phyloP scores from a whole-genome alignment of 92 coral and sea anemone species.

The Bergia sp. region DNA sequence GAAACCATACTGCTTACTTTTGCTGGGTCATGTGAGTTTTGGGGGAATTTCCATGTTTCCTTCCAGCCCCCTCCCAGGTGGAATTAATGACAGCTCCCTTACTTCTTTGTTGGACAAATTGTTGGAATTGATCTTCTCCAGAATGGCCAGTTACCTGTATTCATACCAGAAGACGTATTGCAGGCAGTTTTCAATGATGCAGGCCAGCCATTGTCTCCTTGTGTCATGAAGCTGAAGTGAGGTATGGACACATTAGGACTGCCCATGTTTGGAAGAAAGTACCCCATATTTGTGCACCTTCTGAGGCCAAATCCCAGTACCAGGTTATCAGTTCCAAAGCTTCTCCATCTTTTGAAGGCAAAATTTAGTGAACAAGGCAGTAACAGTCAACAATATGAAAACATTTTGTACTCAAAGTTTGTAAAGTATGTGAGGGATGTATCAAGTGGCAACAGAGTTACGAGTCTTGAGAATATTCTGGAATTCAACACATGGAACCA shows the following conservation, averaged over 20 bases:
- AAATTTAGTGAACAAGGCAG: background rate
- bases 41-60: too few species aligned
- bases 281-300: constrained; percentile 55
- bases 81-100: too few species aligned
- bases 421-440: background rate
- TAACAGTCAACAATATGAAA: background rate
- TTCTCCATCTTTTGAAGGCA: background rate
- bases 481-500: constrained; percentile 15
- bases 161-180: constrained; percentile 56
- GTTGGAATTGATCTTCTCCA: constrained; percentile 47
- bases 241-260: constrained; percentile 57
- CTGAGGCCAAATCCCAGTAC: constrained; percentile 47
- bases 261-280: constrained; percentile 39
- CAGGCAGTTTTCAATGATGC: constrained; percentile 39
- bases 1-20: too few species aligned
- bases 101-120: too few species aligned
- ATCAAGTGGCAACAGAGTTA: constrained; percentile 16
- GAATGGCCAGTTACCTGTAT: constrained; percentile 57
- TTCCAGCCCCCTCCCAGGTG: too few species aligned
- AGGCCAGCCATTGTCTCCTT: constrained; percentile 46
- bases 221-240: constrained; percentile 37
- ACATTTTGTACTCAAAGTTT: background rate
- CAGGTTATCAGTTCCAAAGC: background rate
- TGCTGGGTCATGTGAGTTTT: too few species aligned
- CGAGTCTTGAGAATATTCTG: background rate